A percentile compares a stretch with the other conserved stretches of the same genome.
phyloP scores from a whole-genome alignment of 92 coral and sea anemone genomes.

The Micromussa lordhowensis region DNA sequence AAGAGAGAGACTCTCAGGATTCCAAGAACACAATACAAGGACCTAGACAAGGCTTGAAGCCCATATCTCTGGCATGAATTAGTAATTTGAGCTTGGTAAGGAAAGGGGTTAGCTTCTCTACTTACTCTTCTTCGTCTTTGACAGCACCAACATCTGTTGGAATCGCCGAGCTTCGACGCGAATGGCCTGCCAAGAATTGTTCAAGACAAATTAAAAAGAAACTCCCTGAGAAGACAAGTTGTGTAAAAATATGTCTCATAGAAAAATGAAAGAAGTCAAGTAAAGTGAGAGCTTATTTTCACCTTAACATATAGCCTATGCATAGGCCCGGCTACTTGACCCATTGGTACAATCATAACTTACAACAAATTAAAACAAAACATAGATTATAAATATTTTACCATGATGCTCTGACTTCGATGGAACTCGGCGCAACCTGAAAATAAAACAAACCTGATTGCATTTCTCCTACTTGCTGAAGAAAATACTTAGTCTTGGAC shows the following conservation, averaged over 20 bases:
- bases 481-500: background rate
- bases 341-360: background rate
- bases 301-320: background rate
- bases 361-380: background rate
- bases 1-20: too few species aligned
- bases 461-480: background rate
- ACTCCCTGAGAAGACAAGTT: too few species aligned
- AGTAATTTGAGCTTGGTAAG: background rate
- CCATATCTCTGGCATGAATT: too few species aligned
- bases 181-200: slow-evolving; percentile 30
- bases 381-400: slow-evolving; percentile 27
- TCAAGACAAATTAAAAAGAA: background rate
- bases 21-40: too few species aligned
- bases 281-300: background rate
- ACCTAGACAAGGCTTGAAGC: too few species aligned
- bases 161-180: slow-evolving; percentile 59
- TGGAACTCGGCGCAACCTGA: slow-evolving; percentile 86
- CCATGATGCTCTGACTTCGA: slow-evolving; percentile 87
- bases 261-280: too few species aligned
- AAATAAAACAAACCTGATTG: background rate
- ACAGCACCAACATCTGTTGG: slow-evolving; percentile 69
- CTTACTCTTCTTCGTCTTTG: slow-evolving; percentile 95
- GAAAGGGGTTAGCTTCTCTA: background rate
- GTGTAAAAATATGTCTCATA: too few species aligned
- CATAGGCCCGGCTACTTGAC: too few species aligned